phyloP scores from a whole-genome alignment of 1,140 invertebrate species.

The Battus philenor region DNA sequence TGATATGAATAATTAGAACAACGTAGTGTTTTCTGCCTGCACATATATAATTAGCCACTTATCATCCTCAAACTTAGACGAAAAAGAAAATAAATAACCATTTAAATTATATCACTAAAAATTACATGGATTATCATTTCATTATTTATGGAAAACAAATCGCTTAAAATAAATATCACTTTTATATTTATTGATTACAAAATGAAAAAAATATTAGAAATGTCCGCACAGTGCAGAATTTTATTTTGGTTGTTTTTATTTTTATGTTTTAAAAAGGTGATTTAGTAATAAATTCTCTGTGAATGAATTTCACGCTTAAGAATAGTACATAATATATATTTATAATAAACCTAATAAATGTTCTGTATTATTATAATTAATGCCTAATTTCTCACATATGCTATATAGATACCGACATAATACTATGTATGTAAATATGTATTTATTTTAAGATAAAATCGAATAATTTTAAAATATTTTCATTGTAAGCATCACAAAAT shows the following conservation, averaged over 20 bases:
- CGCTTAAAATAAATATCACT: no score
- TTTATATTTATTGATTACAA: no score
- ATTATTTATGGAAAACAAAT: no score
- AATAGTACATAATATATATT: conserved; percentile 43
- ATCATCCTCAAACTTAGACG: conserved; percentile 41
- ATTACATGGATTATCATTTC: no score
- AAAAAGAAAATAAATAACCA: conserved; percentile 7
- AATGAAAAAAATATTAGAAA: no score
- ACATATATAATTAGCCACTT: conserved; percentile 53
- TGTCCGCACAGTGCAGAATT: background rate
- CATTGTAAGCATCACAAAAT: no score
- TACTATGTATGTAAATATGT: conserved; percentile 11
- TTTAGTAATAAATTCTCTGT: conserved; percentile 59
- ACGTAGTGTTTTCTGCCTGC: conserved; percentile 30
- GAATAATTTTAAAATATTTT: no score
- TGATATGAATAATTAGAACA: conserved; percentile 59
- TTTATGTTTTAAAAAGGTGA: conserved; percentile 40
- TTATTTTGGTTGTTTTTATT: conserved; percentile 19
- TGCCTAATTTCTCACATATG: background rate
- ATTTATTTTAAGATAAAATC: no score
- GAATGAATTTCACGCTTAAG: conserved; percentile 52
- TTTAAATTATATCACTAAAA: no score
- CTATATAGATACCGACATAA: conserved; percentile 2
- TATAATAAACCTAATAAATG: conserved; percentile 24
- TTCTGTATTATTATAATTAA: conserved; percentile 1